Base-by-base conservation (phyloP, 2,888 invertebrate genomes). In the Argyra leucocephala region DNA sequence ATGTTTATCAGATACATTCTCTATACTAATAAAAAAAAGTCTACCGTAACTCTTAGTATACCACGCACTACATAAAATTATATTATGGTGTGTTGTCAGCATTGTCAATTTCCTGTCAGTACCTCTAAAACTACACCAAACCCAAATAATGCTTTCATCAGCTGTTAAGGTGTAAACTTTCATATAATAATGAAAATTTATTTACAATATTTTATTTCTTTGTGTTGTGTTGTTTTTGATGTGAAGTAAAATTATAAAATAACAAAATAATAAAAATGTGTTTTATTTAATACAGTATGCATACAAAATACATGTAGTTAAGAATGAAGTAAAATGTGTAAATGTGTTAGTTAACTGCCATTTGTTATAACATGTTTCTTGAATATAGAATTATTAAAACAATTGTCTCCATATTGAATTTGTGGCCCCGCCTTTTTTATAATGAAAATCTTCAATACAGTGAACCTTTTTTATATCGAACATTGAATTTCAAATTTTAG, bases 91-190 rank as follows among this genome's bases (percentile, higher is more conserved):
- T 48, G 12, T 18, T 48, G 48, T 48, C 48, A 48, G 48, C n/a
- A 48, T 48, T 48, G 48, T 48, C 48, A 48, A 48, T 48, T 48
- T 48, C 48, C 48, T 48, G 48, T 48, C 48, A 18, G 18, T 48
- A 48, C 48, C 48, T 48, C 48, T 48, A 5, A 7, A 48, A 48
- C 48, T 12, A 48, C 48, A 48, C 48, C 48, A 37, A 15, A 15
- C 48, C 48, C 1, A 48, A 18, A 48, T 48, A 48, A 48, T 48
- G 48, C 18, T 48, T 48, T 48, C 48, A n/a, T 48, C 48, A 48
- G 48, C 48, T 48, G 48, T 48, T 15, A 48, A 48, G 48, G 48
- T 48, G 48, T 48, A 48, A 48, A 48, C 48, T 48, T 48, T 48
- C n/a, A 18, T 48, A 48, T 48, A 48, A n/a, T 9, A 48, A 48